These are phyloP conservation scores for Octodon degus DNA, from an alignment of 2,113 vertebrate species.

Conservation along the genomic window DNA sequence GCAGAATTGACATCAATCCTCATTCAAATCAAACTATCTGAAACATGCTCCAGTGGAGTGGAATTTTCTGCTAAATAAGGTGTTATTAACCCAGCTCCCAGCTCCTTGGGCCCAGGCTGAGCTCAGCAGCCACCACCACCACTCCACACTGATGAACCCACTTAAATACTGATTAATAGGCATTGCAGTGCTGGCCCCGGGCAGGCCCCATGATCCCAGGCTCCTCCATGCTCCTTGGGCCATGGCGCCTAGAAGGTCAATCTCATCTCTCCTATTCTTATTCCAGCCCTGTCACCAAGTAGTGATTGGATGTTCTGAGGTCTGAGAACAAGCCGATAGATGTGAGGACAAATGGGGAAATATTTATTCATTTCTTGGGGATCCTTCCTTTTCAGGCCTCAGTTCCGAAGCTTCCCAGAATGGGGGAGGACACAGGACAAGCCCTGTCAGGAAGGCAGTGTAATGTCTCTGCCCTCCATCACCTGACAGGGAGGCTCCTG, in stretches of 20 bases:
- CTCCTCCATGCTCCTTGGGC: slow-evolving; percentile 50
- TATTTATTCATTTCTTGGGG: neutral
- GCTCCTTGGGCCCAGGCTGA: slow-evolving; percentile 68
- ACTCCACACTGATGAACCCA: slow-evolving; percentile 76
- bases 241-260: neutral
- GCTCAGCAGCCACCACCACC: slow-evolving; percentile 63
- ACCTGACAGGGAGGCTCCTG: no score
- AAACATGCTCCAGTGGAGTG: slow-evolving; percentile 86
- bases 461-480: neutral
- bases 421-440: neutral
- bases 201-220: slow-evolving; percentile 58
- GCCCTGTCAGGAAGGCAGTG: neutral
- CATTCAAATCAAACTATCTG: slow-evolving; percentile 84
- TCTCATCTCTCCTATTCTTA: neutral
- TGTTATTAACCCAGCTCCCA: slow-evolving; percentile 85
- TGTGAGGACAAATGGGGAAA: neutral
- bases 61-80: slow-evolving; percentile 88
- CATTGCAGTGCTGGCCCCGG: slow-evolving; percentile 44
- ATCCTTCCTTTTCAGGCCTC: neutral
- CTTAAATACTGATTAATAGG: slow-evolving; percentile 82
- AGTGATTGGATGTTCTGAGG: neutral
- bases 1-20: slow-evolving; percentile 84
- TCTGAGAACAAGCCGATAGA: neutral
- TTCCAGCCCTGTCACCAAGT: neutral
- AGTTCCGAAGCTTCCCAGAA: neutral